These are phyloP conservation scores for Myotis lucifugus DNA, from an alignment of 2,113 vertebrate genomes.

Conservation along the genomic window DNA sequence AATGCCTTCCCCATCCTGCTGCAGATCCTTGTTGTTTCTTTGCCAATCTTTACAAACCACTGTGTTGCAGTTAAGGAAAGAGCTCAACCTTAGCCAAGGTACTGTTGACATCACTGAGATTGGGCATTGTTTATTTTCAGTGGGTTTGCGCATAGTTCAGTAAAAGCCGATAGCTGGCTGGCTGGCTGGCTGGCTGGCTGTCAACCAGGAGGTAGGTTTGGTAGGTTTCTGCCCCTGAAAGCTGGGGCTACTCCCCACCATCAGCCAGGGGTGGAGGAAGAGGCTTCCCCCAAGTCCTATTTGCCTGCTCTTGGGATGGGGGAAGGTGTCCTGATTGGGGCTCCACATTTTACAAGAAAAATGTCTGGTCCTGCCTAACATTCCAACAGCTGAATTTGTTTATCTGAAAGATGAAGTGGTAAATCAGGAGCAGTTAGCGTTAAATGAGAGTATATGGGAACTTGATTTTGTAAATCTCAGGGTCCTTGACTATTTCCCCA, in stretches of 20 bases:
- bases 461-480: background rate
- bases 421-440: background rate
- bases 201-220: background rate
- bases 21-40: constrained; percentile 38
- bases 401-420: background rate
- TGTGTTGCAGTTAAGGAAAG: background rate
- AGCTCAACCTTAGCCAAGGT: background rate
- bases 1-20: background rate
- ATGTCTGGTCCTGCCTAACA: background rate
- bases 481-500: background rate
- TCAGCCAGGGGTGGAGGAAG: background rate
- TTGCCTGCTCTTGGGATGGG: background rate
- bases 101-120: background rate
- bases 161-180: background rate
- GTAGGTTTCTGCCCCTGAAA: background rate
- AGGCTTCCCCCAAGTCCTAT: background rate
- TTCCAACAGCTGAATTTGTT: background rate
- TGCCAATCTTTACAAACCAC: background rate
- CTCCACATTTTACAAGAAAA: background rate
- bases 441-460: background rate
- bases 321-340: background rate
- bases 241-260: background rate
- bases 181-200: background rate
- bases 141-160: background rate
- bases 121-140: background rate